Base-by-base conservation (phyloP, 2,888 invertebrate genomes). In the Allophyes oxyacanthae region DNA sequence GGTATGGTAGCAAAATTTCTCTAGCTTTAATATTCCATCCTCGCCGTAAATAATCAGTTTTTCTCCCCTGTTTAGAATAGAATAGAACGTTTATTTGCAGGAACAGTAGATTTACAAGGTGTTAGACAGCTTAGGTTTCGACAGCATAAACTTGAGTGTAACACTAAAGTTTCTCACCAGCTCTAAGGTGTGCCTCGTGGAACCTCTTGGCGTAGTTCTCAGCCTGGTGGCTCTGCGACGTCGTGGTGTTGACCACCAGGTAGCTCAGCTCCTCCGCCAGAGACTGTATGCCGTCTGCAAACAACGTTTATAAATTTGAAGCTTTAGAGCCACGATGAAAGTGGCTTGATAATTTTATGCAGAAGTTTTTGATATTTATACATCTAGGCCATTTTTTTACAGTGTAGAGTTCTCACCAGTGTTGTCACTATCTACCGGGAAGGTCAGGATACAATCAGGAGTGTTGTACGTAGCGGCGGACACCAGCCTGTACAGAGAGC, bases 371-470 rank as follows among this genome's bases (percentile, higher is more conserved):
- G n/a, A n/a, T n/a, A n/a, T n/a, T n/a, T n/a, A n/a, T n/a, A n/a
- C n/a, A n/a, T n/a, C n/a, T n/a, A n/a, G n/a, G n/a, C n/a, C n/a
- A n/a, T n/a, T n/a, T n/a, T n/a, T 30, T 1, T 14, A 11, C 6
- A 32, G 7, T 15, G 4, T 8, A 0, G 13, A 4, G 8, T 2
- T 6, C 45, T 48, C 32, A 82, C 83, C 79, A 33, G 72, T 46
- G 13, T 69, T 62, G 25, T 78, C 68, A 1, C 60, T 59, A 9
- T 81, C 81, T 0, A 88, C 75, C 0, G 96, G 95, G 76, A 95
- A 95, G 40, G 91, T 90, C 38, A 95, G 84, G 40, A 94, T 94
- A 68, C 91, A 94, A 76, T 95, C 95, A 1, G 96, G 96, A 64
- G 95, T 94, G 60, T 94, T 80, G 55, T 87, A 85, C 3, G 73